Percentiles rank a stretch among this genome's conserved stretches.
These are phyloP conservation scores for Sarcophaga caerulescens DNA, from an alignment of 2,888 invertebrate genomes.

Conservation along the genomic window DNA sequence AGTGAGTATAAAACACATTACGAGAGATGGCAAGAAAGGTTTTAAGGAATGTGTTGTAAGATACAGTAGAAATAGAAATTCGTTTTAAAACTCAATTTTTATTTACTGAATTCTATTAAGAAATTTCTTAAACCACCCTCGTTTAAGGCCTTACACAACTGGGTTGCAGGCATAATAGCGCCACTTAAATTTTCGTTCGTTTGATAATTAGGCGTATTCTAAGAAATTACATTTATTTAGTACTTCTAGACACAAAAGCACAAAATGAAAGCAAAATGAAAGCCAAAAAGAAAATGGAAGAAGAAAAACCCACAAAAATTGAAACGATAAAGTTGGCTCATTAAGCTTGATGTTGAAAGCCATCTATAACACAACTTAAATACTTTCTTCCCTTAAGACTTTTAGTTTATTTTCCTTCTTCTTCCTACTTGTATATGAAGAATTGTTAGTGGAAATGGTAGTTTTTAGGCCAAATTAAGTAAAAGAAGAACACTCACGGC, in stretches of 20 bases:
- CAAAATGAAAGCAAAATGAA: neutral
- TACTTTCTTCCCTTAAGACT: slow-evolving; percentile 28
- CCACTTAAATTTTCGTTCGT: neutral
- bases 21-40: neutral
- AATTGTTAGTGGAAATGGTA: neutral
- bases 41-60: neutral
- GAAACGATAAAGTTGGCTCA: slow-evolving; percentile 50
- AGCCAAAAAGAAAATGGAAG: neutral
- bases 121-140: neutral
- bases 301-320: slow-evolving; percentile 2
- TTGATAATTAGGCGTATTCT: slow-evolving; percentile 52
- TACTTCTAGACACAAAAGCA: slow-evolving; percentile 11
- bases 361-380: slow-evolving; percentile 41
- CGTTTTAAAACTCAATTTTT: neutral
- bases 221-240: slow-evolving; percentile 27
- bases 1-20: slow-evolving; percentile 45
- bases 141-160: neutral
- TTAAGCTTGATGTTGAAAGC: slow-evolving; percentile 59
- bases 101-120: no score
- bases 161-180: neutral
- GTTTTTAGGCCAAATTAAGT: slow-evolving; percentile 6
- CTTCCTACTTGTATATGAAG: neutral
- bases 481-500: neutral
- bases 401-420: neutral
- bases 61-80: neutral